Conservation (phyloP, 1,140 invertebrate species). For the Leucophenga varia region DNA sequence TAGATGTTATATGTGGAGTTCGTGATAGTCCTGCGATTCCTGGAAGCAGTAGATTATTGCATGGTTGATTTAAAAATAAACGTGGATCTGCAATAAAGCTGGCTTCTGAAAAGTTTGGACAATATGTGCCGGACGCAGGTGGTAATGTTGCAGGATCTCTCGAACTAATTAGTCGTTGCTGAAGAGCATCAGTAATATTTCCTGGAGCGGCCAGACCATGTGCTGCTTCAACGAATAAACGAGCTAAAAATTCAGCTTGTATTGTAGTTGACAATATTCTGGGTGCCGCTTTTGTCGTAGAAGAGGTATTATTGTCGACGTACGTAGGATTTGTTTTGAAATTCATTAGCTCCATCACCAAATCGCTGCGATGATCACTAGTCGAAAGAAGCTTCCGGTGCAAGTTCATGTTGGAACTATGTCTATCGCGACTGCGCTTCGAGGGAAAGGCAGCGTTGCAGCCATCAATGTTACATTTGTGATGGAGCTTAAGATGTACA, state of each 20-base stretch:
- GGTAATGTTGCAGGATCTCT: conserved; percentile 51
- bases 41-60: conserved; percentile 59
- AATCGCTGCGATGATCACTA: conserved; percentile 59
- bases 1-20: conserved; percentile 46
- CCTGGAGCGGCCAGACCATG: conserved; percentile 57
- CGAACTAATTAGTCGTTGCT: conserved; percentile 25
- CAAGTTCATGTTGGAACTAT: conserved; percentile 89
- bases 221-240: conserved; percentile 75
- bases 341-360: conserved; percentile 43
- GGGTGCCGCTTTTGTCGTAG: neutral
- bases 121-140: too few relatives aligned
- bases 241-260: conserved; percentile 78
- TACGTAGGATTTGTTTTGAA: conserved; percentile 54
- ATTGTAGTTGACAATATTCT: conserved; percentile 55
- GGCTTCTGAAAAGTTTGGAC: too few relatives aligned
- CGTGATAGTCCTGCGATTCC: conserved; percentile 57
- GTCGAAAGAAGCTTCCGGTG: conserved; percentile 86
- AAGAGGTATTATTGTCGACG: conserved; percentile 19
- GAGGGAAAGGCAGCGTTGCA: conserved; percentile 96
- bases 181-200: neutral
- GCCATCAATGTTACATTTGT: conserved; percentile 94
- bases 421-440: conserved; percentile 87
- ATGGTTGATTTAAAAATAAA: conserved; percentile 50
- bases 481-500: conserved; percentile 93
- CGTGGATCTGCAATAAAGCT: conserved; percentile 57